Evolutionary conservation across 2,888 invertebrate species (phyloP), one percentile per base, ranked within the genome.

Genomic region (Standfussiana lucernea): DNA sequence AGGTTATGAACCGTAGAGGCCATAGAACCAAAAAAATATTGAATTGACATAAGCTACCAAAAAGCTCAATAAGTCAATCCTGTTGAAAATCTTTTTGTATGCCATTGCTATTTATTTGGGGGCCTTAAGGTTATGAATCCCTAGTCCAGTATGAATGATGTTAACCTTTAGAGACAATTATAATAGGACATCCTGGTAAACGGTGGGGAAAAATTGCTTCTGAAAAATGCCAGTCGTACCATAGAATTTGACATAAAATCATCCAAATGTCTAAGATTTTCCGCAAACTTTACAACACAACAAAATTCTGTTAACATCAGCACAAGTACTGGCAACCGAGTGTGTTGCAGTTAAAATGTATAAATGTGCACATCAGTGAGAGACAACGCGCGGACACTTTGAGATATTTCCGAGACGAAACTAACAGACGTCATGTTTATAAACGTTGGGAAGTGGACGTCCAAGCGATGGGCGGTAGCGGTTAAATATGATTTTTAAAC

Each of bases 331-430:
- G 1, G 28, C 7, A 66, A 61, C 53, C 42, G 59, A 59, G 28
- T 15, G 59, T 84, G 88, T 79, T 84, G 85, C 88, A 87, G 88
- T 86, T 83, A 85, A 87, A 88, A 77, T 45, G 77, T 85, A 89
- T 89, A 84, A 90, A 90, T 78, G 81, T 79, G 62, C 65, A 77
- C 80, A 79, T 83, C 82, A 85, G 82, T 72, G 76, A 82, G 74
- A 70, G 80, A 78, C 88, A 79, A 84, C 84, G 75, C 71, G 89
- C 73, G 83, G 90, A 91, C 91, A 89, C 80, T 89, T 89, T 91
- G 91, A 91, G 89, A 89, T 89, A 91, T 87, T 86, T 72, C 81
- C 78, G 85, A 86, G 76, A 87, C 87, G 79, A 85, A 85, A 80
- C 79, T 83, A 87, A 80, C 77, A 69, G 88, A 86, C 87, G 80